phyloP scores from a whole-genome alignment of 2,113 vertebrate species.

The Carassius auratus region DNA sequence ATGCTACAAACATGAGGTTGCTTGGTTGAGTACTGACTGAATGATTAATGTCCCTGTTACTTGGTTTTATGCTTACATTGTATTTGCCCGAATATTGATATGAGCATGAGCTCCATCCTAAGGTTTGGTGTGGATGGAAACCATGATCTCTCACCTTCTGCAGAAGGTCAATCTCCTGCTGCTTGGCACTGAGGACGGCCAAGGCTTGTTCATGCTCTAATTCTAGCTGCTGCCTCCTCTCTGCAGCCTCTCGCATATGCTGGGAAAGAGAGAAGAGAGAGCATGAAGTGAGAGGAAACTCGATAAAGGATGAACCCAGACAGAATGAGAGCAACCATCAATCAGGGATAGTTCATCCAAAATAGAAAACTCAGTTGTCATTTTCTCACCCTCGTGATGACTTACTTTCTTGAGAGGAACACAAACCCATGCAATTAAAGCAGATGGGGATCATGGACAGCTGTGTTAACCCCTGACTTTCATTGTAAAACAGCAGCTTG shows the following conservation, averaged over 20 bases:
- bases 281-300: not conserved
- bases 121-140: slow-evolving; percentile 11
- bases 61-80: too few species aligned
- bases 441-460: not conserved
- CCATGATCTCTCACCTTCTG: slow-evolving; percentile 84
- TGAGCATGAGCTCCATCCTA: not conserved
- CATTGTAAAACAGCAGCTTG: not conserved
- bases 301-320: not conserved
- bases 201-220: slow-evolving; percentile 98
- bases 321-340: slow-evolving; percentile 37
- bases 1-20: too few species aligned
- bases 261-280: slow-evolving; percentile 63
- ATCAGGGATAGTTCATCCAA: slow-evolving; percentile 14
- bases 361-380: not conserved
- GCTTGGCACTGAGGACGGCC: slow-evolving; percentile 95
- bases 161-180: slow-evolving; percentile 97
- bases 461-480: not conserved
- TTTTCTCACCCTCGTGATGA: not conserved
- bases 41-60: too few species aligned
- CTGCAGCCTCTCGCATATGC: slow-evolving; percentile 99
- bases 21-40: too few species aligned
- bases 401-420: not conserved
- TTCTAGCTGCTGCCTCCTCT: slow-evolving; percentile 97
- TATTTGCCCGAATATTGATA: too few species aligned
- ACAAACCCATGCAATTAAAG: not conserved